A percentile compares a stretch with the other conserved stretches of the same genome.
phyloP scores from a whole-genome alignment of 2,888 invertebrate species.

The Synanthedon formicaeformis region DNA sequence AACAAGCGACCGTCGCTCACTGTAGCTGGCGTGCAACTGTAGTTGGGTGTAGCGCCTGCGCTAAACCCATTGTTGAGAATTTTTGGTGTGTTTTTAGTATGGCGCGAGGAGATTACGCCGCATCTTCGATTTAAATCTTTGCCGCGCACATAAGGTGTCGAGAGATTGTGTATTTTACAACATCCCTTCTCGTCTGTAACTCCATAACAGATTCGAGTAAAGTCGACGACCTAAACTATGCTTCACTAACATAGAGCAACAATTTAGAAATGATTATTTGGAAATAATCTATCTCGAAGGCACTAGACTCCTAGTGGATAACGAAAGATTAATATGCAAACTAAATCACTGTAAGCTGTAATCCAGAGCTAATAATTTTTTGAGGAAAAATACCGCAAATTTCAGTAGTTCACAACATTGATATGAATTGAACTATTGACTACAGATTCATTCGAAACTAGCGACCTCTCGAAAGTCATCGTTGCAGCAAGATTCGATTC shows the following conservation, averaged over 20 bases:
- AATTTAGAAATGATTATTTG: constrained; percentile 19
- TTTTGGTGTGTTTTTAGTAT: too few species aligned
- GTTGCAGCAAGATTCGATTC: constrained; percentile 21
- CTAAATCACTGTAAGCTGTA: background rate
- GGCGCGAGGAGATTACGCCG: too few species aligned
- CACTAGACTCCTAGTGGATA: constrained; percentile 60
- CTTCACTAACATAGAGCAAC: constrained; percentile 59
- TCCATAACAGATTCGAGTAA: background rate
- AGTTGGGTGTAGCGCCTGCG: too few species aligned
- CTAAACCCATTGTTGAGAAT: too few species aligned
- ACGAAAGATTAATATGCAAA: constrained; percentile 2
- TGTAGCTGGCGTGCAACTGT: too few species aligned
- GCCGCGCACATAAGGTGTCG: background rate
- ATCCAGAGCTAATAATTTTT: too few species aligned
- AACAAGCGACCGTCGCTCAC: too few species aligned
- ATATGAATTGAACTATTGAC: constrained; percentile 58
- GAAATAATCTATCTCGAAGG: constrained; percentile 34
- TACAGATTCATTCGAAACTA: constrained; percentile 36
- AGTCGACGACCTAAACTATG: constrained; percentile 13
- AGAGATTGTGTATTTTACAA: background rate
- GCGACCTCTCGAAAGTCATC: constrained; percentile 31
- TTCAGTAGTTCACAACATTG: constrained; percentile 25
- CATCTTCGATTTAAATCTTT: too few species aligned
- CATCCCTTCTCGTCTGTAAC: too few species aligned
- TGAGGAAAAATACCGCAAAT: too few species aligned